Evolutionary conservation across 2,888 invertebrate genomes (phyloP).

Genomic region (Trissoscelio sp.): DNA sequence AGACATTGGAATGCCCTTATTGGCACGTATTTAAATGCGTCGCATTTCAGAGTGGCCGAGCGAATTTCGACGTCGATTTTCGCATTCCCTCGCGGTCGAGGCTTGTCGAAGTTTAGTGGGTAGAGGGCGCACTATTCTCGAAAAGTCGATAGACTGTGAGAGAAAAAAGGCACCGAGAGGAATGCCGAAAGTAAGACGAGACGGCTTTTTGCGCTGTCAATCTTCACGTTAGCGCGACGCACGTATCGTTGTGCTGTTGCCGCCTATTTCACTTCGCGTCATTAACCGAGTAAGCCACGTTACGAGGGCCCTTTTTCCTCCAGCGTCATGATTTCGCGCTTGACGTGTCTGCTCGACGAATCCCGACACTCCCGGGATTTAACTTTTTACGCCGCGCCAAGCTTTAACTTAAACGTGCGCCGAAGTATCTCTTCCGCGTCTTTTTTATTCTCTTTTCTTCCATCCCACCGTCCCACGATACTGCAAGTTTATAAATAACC

Average conservation of each 20-base stretch:
- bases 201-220: constrained; percentile 31
- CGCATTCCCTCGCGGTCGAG: constrained; percentile 46
- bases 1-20: constrained; percentile 42
- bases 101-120: constrained; percentile 39
- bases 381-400: constrained; percentile 14
- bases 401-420: constrained; percentile 16
- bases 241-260: constrained; percentile 10
- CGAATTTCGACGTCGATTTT: constrained; percentile 56
- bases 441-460: background rate
- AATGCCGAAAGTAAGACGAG: constrained; percentile 41
- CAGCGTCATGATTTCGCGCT: constrained; percentile 29
- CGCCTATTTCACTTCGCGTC: constrained; percentile 39
- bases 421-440: constrained; percentile 1
- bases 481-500: background rate
- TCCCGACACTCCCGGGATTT: constrained; percentile 31
- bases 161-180: constrained; percentile 47
- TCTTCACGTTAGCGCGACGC: constrained; percentile 36
- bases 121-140: constrained; percentile 46
- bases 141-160: constrained; percentile 59
- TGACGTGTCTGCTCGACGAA: constrained; percentile 25
- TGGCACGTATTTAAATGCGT: constrained; percentile 59
- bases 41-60: constrained; percentile 43
- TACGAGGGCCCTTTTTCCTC: constrained; percentile 24
- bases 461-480: background rate
- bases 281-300: constrained; percentile 40